Evolutionary conservation across 2,888 invertebrate species (phyloP), one percentile per base, ranked within the genome.

Genomic region (Polyommatus icarus): DNA sequence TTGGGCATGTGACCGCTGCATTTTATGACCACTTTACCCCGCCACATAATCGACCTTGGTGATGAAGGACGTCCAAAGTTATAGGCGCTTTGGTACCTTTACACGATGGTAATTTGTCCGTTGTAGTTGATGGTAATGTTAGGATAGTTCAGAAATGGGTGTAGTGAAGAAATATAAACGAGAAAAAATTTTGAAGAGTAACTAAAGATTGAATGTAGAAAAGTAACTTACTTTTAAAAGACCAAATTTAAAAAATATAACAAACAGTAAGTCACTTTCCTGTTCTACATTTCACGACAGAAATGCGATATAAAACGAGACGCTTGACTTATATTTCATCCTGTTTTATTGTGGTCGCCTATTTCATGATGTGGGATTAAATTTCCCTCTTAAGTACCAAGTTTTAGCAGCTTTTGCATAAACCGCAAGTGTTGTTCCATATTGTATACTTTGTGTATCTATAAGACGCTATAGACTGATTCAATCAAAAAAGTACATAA

Each of bases 11-110:
- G 93, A 91, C 94, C 94, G 94, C 93, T 94, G 93, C 93, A 93
- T 94, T 94, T 94, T 94, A 94, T 93, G 88, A 93, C 94, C 94
- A 92, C 93, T 94, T 93, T 91, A 92, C 91, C 90, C 89, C 89
- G 91, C 93, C 93, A 93, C 94, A 91, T 93, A 94, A 93, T 93
- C 93, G 93, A 87, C 92, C 91, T 89, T 90, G 90, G 87, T 92
- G 93, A 93, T 92, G 89, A 89, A 93, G 90, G 92, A 91, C 90
- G 90, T 88, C 87, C 89, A 84, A 85, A 87, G 89, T 91, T 90
- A 92, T 91, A 88, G 89, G 86, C 85, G 84, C 84, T 86, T 85
- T 88, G 85, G 85, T 67, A 36, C 40, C 46, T 75, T 61, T 46
- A n/a, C 76, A 71, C 32, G 71, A 67, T 57, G 24, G 54, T 57